phyloP scores from a whole-genome alignment of 2,797 vertebrate genomes.

The Cetoscarus ocellatus region DNA sequence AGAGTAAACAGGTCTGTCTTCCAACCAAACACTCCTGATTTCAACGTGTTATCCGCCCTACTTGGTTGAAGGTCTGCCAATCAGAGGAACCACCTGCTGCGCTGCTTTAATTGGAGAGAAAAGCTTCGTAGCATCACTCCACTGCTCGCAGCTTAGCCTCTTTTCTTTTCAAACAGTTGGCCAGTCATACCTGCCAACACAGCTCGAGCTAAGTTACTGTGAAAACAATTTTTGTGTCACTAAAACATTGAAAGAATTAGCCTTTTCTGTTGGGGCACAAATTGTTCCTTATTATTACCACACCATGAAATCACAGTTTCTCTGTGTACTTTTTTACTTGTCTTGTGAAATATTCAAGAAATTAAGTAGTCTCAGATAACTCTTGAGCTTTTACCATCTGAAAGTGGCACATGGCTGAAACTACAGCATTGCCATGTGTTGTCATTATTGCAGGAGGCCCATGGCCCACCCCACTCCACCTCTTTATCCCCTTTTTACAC shows the following conservation, averaged over 20 bases:
- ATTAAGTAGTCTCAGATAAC: not conserved
- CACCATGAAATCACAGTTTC: conserved; percentile 5
- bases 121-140: conserved; percentile 27
- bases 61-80: conserved; percentile 44
- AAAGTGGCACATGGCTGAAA: not conserved
- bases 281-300: conserved; percentile 2
- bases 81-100: conserved; percentile 49
- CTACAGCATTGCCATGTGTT: no score
- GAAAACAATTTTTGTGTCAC: conserved; percentile 28
- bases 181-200: conserved; percentile 26
- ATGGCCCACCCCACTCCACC: no score
- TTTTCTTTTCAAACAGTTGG: conserved; percentile 24
- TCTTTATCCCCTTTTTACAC: no score
- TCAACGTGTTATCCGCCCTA: conserved; percentile 22
- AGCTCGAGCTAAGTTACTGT: conserved; percentile 14
- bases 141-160: conserved; percentile 32
- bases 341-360: conserved; percentile 6
- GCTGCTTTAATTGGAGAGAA: conserved; percentile 45
- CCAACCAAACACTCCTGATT: conserved; percentile 29
- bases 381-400: not conserved
- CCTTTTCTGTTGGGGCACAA: conserved; percentile 3
- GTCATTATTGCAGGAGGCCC: no score
- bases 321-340: not conserved
- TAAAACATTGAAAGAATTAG: conserved; percentile 23
- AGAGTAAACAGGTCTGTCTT: conserved; percentile 21